Evolutionary conservation across 1,140 invertebrate species (phyloP), one percentile per base, ranked within the genome.

Genomic region (Coelopa frigida): DNA sequence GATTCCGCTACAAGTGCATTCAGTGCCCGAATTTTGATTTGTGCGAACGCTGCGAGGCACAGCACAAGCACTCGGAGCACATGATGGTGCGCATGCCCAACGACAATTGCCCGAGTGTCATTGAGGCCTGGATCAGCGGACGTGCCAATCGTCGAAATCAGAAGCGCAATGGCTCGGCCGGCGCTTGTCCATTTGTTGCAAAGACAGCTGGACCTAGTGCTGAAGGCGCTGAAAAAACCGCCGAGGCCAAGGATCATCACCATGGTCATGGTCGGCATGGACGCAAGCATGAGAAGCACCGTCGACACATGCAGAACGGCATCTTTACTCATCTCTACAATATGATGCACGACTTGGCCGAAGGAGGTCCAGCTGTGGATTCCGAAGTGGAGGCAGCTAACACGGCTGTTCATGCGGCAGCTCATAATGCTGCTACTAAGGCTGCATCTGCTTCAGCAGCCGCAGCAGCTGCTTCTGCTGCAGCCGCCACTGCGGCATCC

Each of bases 1-100:
- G 91, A 4, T 84, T 81, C 52, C 80, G 92, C 14, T 95, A 89
- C 73, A 93, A 92, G 68, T 95, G 92, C 61, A 63, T 87, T 1
- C 71, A 81, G 26, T 95, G 92, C 54, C 61, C 72, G 2, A 83
- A 95, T 67, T 95, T 74, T 68, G 92, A 96, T 66, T 72, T 96
- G 24, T 96, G 92, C 66, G 61, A 71, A 6, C 59, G 57, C 1
- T 96, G 92, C 60, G 87, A 94, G 63, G 59, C 68, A 0, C 73
- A 75, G n/a, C 80, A 82, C 6, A 51, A 76, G 15, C 90, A 94
- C 69, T 44, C 73, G 0, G 77, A 89, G 21, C 91, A 94, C 65
- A 78, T 81, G 46, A 89, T 94, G 86, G 66, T 92, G 5, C 83
- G 86, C n/a, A 58, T 64, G 60, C 63, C 63, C 3, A 61, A 48